Percentiles rank a stretch among this genome's conserved stretches.
Evolutionary conservation across 2,888 invertebrate genomes (phyloP).

Genomic region (Linnaemya tessellans): DNA sequence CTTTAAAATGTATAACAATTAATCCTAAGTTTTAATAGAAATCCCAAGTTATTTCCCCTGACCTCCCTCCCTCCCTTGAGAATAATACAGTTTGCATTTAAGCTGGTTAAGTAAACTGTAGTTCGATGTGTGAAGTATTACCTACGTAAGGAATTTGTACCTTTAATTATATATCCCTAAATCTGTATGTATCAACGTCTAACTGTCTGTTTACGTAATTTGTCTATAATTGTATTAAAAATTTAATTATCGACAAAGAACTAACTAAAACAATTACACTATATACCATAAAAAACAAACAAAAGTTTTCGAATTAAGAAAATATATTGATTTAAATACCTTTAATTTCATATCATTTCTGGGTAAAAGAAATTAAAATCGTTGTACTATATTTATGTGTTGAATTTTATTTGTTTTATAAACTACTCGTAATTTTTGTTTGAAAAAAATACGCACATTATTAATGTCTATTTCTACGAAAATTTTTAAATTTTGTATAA

Average conservation of each 20-base stretch:
- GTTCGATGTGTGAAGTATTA: conserved; percentile 17
- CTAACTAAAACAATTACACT: conserved; percentile 1
- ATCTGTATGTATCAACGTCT: conserved; percentile 18
- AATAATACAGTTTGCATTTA: conserved; percentile 5
- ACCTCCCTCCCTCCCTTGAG: not conserved
- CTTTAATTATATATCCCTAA: conserved; percentile 22
- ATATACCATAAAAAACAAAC: not conserved
- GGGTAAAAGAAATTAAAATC: not conserved
- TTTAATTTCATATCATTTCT: conserved; percentile 45
- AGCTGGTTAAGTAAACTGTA: conserved; percentile 20
- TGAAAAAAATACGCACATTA: conserved; percentile 21
- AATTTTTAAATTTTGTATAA: not conserved
- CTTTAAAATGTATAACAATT: conserved; percentile 5
- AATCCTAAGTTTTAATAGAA: conserved; percentile 20
- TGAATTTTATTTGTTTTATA: conserved; percentile 3
- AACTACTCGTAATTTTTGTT: not conserved
- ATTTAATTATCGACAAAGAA: conserved; percentile 15
- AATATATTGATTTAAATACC: conserved; percentile 1
- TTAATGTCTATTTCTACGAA: conserved; percentile 8
- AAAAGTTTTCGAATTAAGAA: conserved; percentile 21
- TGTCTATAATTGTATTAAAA: conserved; percentile 32
- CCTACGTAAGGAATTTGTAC: conserved; percentile 27
- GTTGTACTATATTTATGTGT: not conserved
- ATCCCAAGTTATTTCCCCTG: not conserved
- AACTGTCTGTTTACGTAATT: conserved; percentile 32